These are phyloP conservation scores for Papilio polytes DNA, from an alignment of 1,140 invertebrate genomes.

Conservation along the genomic window DNA sequence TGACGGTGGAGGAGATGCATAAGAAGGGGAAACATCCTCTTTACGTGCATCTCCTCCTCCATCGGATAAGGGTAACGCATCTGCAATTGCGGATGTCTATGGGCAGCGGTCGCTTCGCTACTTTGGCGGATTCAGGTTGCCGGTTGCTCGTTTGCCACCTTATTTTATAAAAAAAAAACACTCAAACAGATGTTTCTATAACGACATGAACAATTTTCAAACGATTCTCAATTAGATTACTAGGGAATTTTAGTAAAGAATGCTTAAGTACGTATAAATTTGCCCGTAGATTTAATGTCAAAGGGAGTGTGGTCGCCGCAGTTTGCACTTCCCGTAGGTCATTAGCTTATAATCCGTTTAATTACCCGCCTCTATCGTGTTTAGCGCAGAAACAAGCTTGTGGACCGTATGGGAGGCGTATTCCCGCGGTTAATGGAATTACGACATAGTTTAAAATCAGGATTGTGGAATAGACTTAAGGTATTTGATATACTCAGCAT, in stretches of 20 bases:
- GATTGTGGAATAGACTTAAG: neutral
- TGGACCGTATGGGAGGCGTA: conserved; percentile 8
- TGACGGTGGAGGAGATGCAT: no score
- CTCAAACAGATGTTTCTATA: no score
- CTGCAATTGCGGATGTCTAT: no score
- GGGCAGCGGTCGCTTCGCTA: no score
- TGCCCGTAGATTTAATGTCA: neutral
- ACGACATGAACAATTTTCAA: no score
- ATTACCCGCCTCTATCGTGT: conserved; percentile 39
- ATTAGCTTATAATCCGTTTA: conserved; percentile 38
- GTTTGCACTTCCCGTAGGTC: conserved; percentile 30
- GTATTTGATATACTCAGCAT: neutral
- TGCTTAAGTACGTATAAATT: neutral
- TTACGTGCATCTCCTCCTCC: no score
- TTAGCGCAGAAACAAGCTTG: conserved; percentile 27
- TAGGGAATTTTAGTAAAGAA: neutral
- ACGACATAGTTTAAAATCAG: neutral
- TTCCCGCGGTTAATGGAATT: conserved; percentile 9
- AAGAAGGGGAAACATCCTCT: no score
- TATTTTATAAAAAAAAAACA: no score
- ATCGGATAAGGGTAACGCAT: no score
- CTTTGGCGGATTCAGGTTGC: no score
- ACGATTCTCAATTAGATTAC: no score
- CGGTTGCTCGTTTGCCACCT: no score
- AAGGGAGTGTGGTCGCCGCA: neutral